A percentile compares a stretch with the other conserved stretches of the same genome.
Conservation (phyloP, 2,888 invertebrate species). For the Dendrolimus pini region DNA sequence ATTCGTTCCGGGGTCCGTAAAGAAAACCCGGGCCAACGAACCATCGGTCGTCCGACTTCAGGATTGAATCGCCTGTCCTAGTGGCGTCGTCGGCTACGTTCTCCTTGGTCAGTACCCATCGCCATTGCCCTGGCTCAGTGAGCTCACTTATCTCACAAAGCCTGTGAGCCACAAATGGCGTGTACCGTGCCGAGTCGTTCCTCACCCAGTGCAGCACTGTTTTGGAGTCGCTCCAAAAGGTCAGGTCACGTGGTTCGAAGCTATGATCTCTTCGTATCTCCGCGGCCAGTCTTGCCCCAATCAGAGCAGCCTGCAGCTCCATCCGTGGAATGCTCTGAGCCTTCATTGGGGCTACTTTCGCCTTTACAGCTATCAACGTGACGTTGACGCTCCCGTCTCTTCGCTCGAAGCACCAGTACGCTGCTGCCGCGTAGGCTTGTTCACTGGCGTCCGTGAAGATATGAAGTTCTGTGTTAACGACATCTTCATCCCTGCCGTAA, state of each 20-base stretch:
- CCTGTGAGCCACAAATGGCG: conserved; percentile 3
- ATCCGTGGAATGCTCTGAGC: background rate
- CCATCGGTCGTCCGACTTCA: background rate
- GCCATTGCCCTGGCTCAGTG: background rate
- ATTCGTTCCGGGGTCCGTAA: background rate
- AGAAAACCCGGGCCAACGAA: background rate
- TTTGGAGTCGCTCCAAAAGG: background rate
- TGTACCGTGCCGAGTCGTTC: background rate
- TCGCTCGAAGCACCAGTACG: background rate
- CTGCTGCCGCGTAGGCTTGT: background rate
- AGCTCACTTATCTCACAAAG: conserved; percentile 1
- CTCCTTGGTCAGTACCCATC: background rate
- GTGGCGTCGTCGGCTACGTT: conserved; percentile 5
- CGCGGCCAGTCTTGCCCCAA: background rate
- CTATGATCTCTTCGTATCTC: background rate
- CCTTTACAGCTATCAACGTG: background rate
- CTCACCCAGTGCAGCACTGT: conserved; percentile 1
- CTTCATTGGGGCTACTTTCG: conserved; percentile 1
- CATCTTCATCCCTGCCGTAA: background rate
- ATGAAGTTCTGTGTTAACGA: background rate
- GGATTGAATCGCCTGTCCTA: background rate
- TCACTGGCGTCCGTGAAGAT: background rate
- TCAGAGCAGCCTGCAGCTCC: background rate
- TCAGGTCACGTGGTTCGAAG: background rate
- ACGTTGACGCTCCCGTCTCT: background rate